Conservation (phyloP, 2,113 vertebrate species). For the Calyptomena viridis region DNA sequence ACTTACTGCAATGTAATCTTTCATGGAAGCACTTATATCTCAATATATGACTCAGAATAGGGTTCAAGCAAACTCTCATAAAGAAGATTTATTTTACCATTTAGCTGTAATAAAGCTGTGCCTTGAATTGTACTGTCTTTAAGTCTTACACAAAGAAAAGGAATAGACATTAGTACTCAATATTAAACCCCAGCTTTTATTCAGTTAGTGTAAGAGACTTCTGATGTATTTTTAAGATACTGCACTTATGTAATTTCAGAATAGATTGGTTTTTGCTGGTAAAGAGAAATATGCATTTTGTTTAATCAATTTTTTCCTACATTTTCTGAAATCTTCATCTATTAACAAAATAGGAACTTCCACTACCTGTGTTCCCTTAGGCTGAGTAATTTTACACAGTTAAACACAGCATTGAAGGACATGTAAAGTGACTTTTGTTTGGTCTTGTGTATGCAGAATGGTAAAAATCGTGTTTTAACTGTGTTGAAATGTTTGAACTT, state of each 20-base stretch:
- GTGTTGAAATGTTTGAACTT: not conserved
- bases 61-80: slow-evolving; percentile 30
- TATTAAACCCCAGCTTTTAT: not conserved
- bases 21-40: slow-evolving; percentile 4
- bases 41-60: not conserved
- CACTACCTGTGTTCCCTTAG: not conserved
- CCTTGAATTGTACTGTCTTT: not conserved
- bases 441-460: not conserved
- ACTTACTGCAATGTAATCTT: slow-evolving; percentile 15
- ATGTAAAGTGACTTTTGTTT: not conserved
- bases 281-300: not conserved
- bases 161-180: not conserved
- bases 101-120: not conserved
- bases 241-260: not conserved
- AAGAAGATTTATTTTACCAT: slow-evolving; percentile 25
- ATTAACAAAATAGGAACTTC: not conserved
- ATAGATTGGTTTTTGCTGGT: not conserved
- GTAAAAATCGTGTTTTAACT: not conserved
- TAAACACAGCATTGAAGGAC: not conserved
- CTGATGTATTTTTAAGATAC: not conserved
- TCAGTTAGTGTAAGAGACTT: not conserved
- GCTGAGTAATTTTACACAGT: not conserved
- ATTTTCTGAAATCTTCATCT: not conserved
- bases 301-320: not conserved
- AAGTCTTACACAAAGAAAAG: not conserved